phyloP scores from a whole-genome alignment of 2,888 invertebrate species.

The Cryptophagus acutangulus region DNA sequence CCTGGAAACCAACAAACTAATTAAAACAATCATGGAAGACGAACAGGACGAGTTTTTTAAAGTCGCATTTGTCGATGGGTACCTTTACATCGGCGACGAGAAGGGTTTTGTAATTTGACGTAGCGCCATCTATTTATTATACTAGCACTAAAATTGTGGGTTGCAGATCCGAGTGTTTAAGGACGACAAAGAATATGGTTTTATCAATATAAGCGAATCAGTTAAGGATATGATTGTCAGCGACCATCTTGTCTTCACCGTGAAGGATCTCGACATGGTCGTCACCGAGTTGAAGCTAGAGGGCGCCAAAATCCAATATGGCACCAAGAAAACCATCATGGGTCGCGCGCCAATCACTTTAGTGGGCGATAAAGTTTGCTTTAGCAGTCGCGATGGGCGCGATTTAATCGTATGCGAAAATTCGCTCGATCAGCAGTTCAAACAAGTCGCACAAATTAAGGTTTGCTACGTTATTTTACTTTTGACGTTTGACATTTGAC shows the following conservation, averaged over 20 bases:
- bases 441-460: constrained; percentile 52
- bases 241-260: constrained; percentile 55
- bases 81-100: constrained; percentile 58
- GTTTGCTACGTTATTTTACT: constrained; percentile 36
- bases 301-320: constrained; percentile 33
- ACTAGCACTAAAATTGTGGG: constrained; percentile 22
- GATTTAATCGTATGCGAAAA: constrained; percentile 54
- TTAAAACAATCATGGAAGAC: constrained; percentile 35
- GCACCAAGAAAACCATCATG: constrained; percentile 52
- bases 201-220: constrained; percentile 51
- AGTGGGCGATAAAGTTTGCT: constrained; percentile 42
- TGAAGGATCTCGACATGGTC: constrained; percentile 58
- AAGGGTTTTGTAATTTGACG: constrained; percentile 55
- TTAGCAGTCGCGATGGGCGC: constrained; percentile 53
- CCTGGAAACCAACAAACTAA: constrained; percentile 44
- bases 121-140: constrained; percentile 5
- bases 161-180: constrained; percentile 58
- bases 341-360: constrained; percentile 55
- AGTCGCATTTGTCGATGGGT: constrained; percentile 41
- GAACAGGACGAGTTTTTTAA: constrained; percentile 49
- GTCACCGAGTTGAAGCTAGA: constrained; percentile 57
- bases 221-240: constrained; percentile 57
- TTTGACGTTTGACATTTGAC: constrained; percentile 1
- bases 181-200: constrained; percentile 51
- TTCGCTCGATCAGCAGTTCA: constrained; percentile 49